Conservation (phyloP, 2,113 vertebrate species). For the Pelecanoides urinatrix region DNA sequence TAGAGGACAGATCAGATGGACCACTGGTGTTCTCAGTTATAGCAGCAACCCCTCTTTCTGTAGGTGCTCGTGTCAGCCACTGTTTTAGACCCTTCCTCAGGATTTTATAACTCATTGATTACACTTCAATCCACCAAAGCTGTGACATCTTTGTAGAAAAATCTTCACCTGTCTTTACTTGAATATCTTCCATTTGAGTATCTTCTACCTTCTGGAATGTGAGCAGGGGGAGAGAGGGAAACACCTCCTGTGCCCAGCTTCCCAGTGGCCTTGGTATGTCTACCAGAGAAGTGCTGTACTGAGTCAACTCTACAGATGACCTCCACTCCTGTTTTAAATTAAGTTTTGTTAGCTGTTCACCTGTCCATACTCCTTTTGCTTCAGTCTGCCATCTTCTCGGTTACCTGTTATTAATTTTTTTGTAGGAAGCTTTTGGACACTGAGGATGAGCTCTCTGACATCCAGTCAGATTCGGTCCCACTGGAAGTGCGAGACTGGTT, state of each 20-base stretch:
- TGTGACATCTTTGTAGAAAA: neutral
- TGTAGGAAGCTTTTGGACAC: slow-evolving; percentile 90
- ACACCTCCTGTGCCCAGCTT: neutral
- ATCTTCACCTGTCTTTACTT: neutral
- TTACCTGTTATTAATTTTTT: neutral
- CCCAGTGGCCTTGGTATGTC: neutral
- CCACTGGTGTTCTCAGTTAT: neutral
- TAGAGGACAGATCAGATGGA: neutral
- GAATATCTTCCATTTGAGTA: neutral
- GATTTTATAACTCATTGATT: neutral
- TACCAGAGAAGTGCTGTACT: neutral
- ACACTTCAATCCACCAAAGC: neutral
- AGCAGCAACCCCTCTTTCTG: neutral
- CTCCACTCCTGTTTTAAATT: neutral
- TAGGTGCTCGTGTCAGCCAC: neutral
- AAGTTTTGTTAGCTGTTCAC: neutral
- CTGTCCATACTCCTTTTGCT: neutral
- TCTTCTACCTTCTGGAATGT: neutral
- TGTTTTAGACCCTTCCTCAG: neutral
- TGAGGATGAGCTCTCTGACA: slow-evolving; percentile 93
- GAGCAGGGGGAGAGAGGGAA: neutral
- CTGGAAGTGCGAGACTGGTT: slow-evolving; percentile 95
- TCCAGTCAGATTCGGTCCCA: slow-evolving; percentile 91
- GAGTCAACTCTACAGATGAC: neutral
- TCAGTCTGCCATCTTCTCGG: neutral